These are phyloP conservation scores for Antheraea pernyi DNA, from an alignment of 1,140 invertebrate genomes.

Conservation along the genomic window DNA sequence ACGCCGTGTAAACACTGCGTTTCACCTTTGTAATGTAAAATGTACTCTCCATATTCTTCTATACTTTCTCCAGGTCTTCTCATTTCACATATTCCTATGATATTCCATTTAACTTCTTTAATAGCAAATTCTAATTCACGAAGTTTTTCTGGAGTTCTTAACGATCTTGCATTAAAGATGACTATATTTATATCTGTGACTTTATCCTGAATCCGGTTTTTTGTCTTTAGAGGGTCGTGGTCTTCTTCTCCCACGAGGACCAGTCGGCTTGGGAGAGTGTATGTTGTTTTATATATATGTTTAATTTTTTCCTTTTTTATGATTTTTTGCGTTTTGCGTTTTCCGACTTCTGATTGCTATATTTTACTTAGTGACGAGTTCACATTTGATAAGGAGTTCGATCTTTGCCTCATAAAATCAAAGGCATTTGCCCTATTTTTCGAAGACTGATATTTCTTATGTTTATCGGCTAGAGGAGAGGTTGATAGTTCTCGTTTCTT, in stretches of 20 bases:
- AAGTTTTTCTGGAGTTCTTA: slow-evolving; percentile 15
- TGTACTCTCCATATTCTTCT: slow-evolving; percentile 8
- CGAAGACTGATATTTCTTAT: not conserved
- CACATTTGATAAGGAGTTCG: not conserved
- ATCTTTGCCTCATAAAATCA: not conserved
- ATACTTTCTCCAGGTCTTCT: slow-evolving; percentile 12
- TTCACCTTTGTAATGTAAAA: slow-evolving; percentile 14
- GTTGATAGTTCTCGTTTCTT: not conserved
- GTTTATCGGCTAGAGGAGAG: not conserved
- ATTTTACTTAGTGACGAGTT: not conserved
- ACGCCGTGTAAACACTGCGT: not conserved
- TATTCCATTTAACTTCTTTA: slow-evolving; percentile 13
- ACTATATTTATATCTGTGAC: not conserved
- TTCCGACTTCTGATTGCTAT: not conserved
- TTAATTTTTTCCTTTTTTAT: not conserved
- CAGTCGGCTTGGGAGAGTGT: not conserved
- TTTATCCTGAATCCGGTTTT: not conserved
- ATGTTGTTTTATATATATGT: not conserved
- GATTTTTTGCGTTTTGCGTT: not conserved
- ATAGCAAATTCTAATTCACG: slow-evolving; percentile 13
- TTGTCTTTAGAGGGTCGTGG: slow-evolving; percentile 1
- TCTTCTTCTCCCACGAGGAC: slow-evolving; percentile 6
- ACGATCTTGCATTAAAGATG: slow-evolving; percentile 5
- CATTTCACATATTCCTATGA: slow-evolving; percentile 14
- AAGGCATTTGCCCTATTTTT: not conserved